Percentiles rank a stretch among this genome's conserved stretches.
Conservation (phyloP, 1,140 invertebrate species). For the Calosoma granatense region DNA sequence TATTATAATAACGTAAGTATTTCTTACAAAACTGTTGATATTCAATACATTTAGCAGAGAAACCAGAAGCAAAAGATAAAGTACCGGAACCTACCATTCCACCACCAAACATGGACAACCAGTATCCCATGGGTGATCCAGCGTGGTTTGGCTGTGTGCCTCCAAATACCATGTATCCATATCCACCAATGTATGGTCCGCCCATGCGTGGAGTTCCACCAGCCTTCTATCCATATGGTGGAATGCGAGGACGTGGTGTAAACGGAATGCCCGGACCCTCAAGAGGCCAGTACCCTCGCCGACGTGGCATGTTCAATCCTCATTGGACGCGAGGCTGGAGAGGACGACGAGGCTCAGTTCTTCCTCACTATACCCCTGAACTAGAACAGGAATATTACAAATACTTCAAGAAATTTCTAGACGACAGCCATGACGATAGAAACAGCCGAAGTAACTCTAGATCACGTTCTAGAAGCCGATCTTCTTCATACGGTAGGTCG, state of each 20-base stretch:
- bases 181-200: not conserved
- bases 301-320: constrained; percentile 6
- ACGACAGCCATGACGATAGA: constrained; percentile 30
- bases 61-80: no score
- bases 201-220: not conserved
- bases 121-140: not conserved
- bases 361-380: constrained; percentile 23
- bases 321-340: constrained; percentile 6
- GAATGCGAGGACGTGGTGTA: not conserved
- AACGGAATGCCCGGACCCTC: constrained; percentile 13
- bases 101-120: constrained; percentile 9
- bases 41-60: not conserved
- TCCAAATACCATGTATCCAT: constrained; percentile 7
- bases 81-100: constrained; percentile 20
- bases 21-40: constrained; percentile 1
- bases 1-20: constrained; percentile 24
- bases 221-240: not conserved
- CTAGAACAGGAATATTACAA: constrained; percentile 30
- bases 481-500: constrained; percentile 19
- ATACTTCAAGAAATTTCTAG: constrained; percentile 40
- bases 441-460: constrained; percentile 23
- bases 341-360: constrained; percentile 11
- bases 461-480: constrained; percentile 23
- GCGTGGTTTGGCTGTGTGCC: constrained; percentile 1
- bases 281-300: constrained; percentile 11